Base-by-base conservation (phyloP, 2,888 invertebrate species). In the Stenoptilia bipunctidactyla region DNA sequence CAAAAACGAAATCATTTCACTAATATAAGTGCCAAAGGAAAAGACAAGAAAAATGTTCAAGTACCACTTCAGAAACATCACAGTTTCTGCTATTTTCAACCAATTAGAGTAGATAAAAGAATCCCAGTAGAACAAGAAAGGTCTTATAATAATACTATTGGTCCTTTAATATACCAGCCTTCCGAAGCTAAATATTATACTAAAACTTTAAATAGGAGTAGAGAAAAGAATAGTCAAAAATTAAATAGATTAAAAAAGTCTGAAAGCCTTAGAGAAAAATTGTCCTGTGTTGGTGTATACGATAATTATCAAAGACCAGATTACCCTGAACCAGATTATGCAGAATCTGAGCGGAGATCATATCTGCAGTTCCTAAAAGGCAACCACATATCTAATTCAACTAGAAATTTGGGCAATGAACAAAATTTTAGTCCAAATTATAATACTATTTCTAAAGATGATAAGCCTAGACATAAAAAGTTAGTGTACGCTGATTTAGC, bases 1-100 rank as follows among this genome's bases (percentile, higher is more conserved):
- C 88, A 79, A 70, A 84, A 80, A 55, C 74, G 82, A 56, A 85
- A 85, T 51, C 79, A 83, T 77, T 86, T 80, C 60, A 80, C 87
- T 80, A 82, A 82, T 52, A 49, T 77, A 59, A 77, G 66, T 52
- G 63, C 74, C 42, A 83, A 83, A 63, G 77, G 79, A 34, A 83
- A 83, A 52, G 75, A 85, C 53, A 88, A 88, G 74, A 88, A 88
- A 69, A 86, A 86, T 49, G 87, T 88, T 50, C 88, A 88, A 79
- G 86, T 87, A 51, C 88, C 88, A 1, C 60, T 88, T 33, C 88
- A 88, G 61, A 88, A 88, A 61, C 87, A 88, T 53, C 88, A 88
- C 65, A 88, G 88, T 61, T 88, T 88, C 58, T 88, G 88, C 56
- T 88, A 88, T 53, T 88, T 88, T 51, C 88, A 88, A 72, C 88